Conservation (phyloP, 2,888 invertebrate genomes). For the Eupithecia abbreviata region DNA sequence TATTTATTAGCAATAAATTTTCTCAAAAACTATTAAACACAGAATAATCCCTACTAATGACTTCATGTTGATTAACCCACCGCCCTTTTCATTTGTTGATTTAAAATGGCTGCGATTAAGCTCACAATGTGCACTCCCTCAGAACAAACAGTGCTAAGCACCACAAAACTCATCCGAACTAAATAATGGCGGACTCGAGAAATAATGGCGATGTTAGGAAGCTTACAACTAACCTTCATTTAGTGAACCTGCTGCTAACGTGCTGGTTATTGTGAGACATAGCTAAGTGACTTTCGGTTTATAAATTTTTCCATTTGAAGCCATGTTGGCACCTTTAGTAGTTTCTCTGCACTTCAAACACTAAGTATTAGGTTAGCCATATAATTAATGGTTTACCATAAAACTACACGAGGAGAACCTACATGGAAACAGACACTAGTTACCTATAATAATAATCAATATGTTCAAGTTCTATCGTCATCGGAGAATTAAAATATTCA, state of each 20-base stretch:
- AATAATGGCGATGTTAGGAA: constrained; percentile 30
- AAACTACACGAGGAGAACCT: neutral
- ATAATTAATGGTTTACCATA: neutral
- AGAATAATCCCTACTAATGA: neutral
- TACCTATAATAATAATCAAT: no score
- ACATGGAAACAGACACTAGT: neutral
- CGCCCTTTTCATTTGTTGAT: constrained; percentile 26
- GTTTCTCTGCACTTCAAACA: neutral
- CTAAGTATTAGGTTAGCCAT: neutral
- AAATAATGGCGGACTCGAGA: constrained; percentile 35
- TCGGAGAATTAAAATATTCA: no score
- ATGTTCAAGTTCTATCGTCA: no score
- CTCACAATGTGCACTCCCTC: constrained; percentile 34
- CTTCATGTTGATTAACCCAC: neutral
- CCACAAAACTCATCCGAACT: constrained; percentile 38
- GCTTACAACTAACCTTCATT: constrained; percentile 27
- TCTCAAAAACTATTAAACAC: neutral
- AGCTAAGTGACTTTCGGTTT: neutral
- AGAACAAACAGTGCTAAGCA: constrained; percentile 35
- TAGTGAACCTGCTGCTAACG: constrained; percentile 4
- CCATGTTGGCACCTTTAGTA: no score
- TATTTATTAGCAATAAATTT: neutral
- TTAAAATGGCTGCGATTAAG: constrained; percentile 34
- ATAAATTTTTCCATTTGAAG: no score
- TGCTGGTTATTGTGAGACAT: neutral